These are phyloP conservation scores for Odocoileus virginianus DNA, from an alignment of 2,113 vertebrate genomes.

Conservation along the genomic window DNA sequence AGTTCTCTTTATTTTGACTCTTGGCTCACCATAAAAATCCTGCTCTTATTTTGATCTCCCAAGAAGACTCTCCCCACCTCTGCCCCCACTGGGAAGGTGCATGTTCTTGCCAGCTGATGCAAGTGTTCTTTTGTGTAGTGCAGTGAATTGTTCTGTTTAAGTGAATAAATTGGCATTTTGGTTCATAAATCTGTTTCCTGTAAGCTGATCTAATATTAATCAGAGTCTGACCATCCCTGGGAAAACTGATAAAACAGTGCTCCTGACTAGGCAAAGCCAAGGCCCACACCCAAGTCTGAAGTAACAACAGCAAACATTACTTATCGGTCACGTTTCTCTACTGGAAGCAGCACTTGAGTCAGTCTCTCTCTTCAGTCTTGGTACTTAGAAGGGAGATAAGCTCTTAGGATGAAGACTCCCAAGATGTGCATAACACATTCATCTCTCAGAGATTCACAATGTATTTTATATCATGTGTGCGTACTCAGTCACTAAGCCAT, in stretches of 20 bases:
- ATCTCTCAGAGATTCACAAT: not conserved
- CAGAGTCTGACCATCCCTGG: not conserved
- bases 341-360: not conserved
- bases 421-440: not conserved
- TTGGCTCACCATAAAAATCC: not conserved
- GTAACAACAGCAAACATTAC: not conserved
- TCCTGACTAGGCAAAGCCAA: not conserved
- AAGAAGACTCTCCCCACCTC: not conserved
- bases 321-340: not conserved
- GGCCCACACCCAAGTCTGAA: not conserved
- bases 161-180: slow-evolving; percentile 41
- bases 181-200: slow-evolving; percentile 28
- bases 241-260: not conserved
- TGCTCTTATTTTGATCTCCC: slow-evolving; percentile 23
- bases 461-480: not conserved
- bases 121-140: not conserved
- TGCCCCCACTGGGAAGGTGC: not conserved
- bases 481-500: not conserved
- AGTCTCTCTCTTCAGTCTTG: not conserved
- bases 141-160: not conserved
- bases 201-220: slow-evolving; percentile 27
- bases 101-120: not conserved
- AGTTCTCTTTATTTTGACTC: not conserved
- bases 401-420: not conserved
- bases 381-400: not conserved